Evolutionary conservation across 1,140 invertebrate genomes (phyloP).

Genomic region (Oryzaephilus surinamensis): DNA sequence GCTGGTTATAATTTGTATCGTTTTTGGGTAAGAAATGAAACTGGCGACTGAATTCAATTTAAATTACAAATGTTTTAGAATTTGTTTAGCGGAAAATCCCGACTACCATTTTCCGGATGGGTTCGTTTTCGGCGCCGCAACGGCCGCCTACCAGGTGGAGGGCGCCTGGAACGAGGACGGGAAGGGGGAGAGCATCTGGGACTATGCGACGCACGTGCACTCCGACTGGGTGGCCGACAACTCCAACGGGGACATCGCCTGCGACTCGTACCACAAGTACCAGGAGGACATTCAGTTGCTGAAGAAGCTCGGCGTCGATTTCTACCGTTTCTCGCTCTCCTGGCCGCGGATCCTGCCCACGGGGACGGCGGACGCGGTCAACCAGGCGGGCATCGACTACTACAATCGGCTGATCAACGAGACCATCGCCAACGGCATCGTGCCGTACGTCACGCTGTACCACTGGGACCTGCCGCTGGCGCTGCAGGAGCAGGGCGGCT

Average conservation of each 20-base stretch:
- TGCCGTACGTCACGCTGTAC: conserved; percentile 56
- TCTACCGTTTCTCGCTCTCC: conserved; percentile 49
- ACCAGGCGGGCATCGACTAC: conserved; percentile 42
- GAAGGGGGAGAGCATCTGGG: conserved; percentile 43
- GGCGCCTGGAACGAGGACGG: conserved; percentile 33
- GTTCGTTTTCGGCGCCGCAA: conserved; percentile 29
- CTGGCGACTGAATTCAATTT: conserved; percentile 1
- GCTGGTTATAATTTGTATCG: too few species aligned
- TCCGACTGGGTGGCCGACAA: conserved; percentile 41
- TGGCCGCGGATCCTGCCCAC: conserved; percentile 47
- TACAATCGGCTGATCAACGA: conserved; percentile 47
- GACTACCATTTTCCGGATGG: conserved; percentile 23
- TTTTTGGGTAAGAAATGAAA: too few species aligned
- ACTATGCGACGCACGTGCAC: conserved; percentile 42
- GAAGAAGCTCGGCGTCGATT: conserved; percentile 39
- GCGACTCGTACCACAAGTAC: conserved; percentile 46
- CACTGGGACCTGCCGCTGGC: conserved; percentile 58
- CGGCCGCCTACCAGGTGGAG: conserved; percentile 35
- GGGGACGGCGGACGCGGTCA: conserved; percentile 41
- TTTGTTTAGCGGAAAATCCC: background rate
- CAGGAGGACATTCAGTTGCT: conserved; percentile 42
- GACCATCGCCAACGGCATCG: conserved; percentile 40
- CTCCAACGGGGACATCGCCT: conserved; percentile 42
- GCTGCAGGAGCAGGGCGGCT: conserved; percentile 53
- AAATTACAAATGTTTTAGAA: conserved; percentile 15